These are phyloP conservation scores for Castor canadensis DNA, from an alignment of 2,113 vertebrate species.

Conservation along the genomic window DNA sequence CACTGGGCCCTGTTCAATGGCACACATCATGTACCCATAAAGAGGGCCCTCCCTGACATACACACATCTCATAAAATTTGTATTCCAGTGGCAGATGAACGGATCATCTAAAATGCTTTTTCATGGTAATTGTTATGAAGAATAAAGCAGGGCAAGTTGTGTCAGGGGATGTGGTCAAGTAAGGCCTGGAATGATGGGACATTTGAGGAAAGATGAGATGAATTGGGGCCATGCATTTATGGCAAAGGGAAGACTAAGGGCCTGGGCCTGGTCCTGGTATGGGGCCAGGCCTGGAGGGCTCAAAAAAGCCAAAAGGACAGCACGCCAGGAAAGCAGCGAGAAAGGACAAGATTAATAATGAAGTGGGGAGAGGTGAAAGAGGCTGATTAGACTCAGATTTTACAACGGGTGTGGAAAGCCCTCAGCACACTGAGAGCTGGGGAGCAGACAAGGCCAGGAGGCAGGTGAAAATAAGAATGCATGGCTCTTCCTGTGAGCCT, in stretches of 20 bases:
- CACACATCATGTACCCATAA: neutral
- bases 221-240: neutral
- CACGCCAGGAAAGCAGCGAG: neutral
- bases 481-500: too few species aligned
- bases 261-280: neutral
- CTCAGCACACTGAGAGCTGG: neutral
- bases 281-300: neutral
- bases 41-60: neutral
- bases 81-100: neutral
- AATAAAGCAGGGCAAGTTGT: neutral
- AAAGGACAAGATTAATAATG: neutral
- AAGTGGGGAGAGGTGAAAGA: neutral
- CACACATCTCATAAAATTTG: neutral
- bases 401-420: neutral
- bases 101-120: neutral
- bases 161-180: neutral
- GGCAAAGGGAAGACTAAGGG: neutral
- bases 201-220: too few species aligned
- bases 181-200: too few species aligned
- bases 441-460: neutral
- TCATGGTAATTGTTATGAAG: neutral
- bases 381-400: neutral
- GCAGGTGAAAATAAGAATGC: too few species aligned
- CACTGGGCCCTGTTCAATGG: neutral
- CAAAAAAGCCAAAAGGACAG: neutral